A percentile compares a stretch with the other conserved stretches of the same genome.
Conservation (phyloP, 2,113 vertebrate genomes). For the Vidua chalybeata region DNA sequence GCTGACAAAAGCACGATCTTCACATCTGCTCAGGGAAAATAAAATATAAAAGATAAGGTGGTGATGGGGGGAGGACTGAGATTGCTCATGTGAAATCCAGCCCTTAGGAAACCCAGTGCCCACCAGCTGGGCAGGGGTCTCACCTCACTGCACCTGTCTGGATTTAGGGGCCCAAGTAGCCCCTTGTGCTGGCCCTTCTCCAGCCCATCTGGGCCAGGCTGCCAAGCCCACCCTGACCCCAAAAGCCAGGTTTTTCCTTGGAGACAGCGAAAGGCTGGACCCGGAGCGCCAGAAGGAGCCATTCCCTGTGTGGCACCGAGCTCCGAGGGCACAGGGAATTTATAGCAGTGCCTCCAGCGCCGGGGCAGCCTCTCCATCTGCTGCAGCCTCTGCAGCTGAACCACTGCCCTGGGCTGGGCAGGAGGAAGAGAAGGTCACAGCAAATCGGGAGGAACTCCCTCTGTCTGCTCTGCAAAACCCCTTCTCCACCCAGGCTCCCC, state of each 20-base stretch:
- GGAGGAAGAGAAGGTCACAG: neutral
- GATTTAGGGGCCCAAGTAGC: neutral
- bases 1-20: conserved; percentile 52
- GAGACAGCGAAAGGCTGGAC: neutral
- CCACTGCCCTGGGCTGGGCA: neutral
- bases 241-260: rapidly evolving
- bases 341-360: neutral
- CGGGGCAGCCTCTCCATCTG: neutral
- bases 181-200: neutral
- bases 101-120: rapidly evolving
- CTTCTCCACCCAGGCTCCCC: neutral
- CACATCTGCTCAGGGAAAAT: neutral
- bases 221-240: neutral
- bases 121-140: rapidly evolving
- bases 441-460: neutral
- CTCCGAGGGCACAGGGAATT: neutral
- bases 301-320: rapidly evolving
- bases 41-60: neutral
- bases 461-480: neutral
- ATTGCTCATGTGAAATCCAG: neutral
- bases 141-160: neutral
- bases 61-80: neutral
- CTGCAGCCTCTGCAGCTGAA: conserved; percentile 17
- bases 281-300: neutral
- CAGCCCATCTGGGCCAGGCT: neutral